A percentile compares a stretch with the other conserved stretches of the same genome.
These are phyloP conservation scores for Cyclina sinensis DNA, from an alignment of 1,140 invertebrate species.

Conservation along the genomic window DNA sequence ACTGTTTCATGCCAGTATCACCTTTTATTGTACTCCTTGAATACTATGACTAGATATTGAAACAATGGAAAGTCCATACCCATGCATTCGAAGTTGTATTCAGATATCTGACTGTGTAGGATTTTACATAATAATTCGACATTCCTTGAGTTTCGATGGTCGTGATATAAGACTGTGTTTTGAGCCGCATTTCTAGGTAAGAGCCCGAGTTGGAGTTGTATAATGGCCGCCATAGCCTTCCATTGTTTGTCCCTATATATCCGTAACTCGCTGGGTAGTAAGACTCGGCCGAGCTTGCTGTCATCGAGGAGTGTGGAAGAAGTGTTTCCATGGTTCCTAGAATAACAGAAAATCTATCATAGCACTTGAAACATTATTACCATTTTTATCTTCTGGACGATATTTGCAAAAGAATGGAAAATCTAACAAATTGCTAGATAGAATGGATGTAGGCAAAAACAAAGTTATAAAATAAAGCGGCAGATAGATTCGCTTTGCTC, in stretches of 20 bases:
- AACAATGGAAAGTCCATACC: constrained; percentile 49
- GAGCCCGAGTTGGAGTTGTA: neutral
- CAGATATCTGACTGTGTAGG: constrained; percentile 38
- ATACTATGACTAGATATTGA: too few species aligned
- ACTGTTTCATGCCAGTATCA: too few species aligned
- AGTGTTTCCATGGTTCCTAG: neutral
- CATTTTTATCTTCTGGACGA: too few species aligned
- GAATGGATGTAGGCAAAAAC: too few species aligned
- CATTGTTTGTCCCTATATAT: neutral
- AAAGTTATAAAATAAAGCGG: too few species aligned
- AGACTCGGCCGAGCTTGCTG: neutral
- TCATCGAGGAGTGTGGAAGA: neutral
- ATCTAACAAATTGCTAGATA: too few species aligned
- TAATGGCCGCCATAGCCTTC: constrained; percentile 16
- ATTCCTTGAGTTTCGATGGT: constrained; percentile 35
- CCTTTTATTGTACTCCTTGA: too few species aligned
- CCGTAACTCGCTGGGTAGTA: constrained; percentile 10
- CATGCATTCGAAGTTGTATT: constrained; percentile 11
- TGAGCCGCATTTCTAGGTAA: constrained; percentile 33
- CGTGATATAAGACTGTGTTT: constrained; percentile 41
- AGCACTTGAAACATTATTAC: too few species aligned
- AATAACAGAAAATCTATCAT: neutral
- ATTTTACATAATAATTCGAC: constrained; percentile 30
- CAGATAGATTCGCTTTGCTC: too few species aligned
- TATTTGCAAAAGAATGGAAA: too few species aligned